Conservation (phyloP, 2,113 vertebrate genomes). For the Solea senegalensis region DNA sequence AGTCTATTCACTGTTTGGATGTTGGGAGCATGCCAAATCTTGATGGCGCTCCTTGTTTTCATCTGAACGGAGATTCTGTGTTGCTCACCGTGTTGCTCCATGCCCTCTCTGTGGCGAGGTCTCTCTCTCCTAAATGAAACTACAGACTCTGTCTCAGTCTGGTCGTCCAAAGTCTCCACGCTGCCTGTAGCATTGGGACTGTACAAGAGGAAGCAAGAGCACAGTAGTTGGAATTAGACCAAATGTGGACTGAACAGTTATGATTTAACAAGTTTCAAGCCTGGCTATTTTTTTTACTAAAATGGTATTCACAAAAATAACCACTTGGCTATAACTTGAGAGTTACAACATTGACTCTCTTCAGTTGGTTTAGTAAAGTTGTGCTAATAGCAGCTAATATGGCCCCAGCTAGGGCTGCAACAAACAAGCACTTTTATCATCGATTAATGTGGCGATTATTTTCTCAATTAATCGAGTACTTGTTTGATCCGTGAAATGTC, state of each 20-base stretch:
- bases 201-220: conserved; percentile 8
- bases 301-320: not conserved
- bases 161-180: conserved; percentile 89
- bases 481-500: too few species aligned
- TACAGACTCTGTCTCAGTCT: conserved; percentile 90
- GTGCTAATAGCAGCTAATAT: too few species aligned
- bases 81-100: conserved; percentile 85
- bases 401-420: too few species aligned
- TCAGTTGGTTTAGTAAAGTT: too few species aligned
- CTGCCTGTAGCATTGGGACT: conserved; percentile 90
- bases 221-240: not conserved
- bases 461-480: too few species aligned
- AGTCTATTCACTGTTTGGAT: conserved; percentile 3
- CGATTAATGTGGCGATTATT: too few species aligned
- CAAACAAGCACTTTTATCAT: too few species aligned
- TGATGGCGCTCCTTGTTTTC: conserved; percentile 9
- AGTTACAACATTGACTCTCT: too few species aligned
- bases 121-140: conserved; percentile 88
- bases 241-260: too few species aligned
- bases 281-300: not conserved
- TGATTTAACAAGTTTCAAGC: not conserved
- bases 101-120: conserved; percentile 85
- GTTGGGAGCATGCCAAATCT: conserved; percentile 43
- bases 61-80: not conserved
- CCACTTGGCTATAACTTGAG: too few species aligned